A percentile compares a stretch with the other conserved stretches of the same genome.
phyloP scores from a whole-genome alignment of 2,888 invertebrate species.

The Amiota mariae region DNA sequence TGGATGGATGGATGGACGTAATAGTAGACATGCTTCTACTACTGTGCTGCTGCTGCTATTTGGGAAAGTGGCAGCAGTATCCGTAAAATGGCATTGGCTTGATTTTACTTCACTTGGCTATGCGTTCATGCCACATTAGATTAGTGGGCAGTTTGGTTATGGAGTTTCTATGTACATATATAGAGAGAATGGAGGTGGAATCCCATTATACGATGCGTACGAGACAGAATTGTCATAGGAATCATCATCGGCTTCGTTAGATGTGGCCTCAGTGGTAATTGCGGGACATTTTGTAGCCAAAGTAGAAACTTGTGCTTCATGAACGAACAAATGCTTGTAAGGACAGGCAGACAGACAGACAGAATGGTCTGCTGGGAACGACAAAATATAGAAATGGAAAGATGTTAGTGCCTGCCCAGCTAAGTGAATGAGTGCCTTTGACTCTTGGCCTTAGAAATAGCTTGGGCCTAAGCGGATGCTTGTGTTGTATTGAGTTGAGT shows the following conservation, averaged over 20 bases:
- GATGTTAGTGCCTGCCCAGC: too few species aligned
- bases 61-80: too few species aligned
- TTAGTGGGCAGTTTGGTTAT: slow-evolving; percentile 5
- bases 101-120: slow-evolving; percentile 17
- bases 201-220: too few species aligned
- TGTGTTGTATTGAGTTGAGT: not conserved
- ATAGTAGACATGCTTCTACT: too few species aligned
- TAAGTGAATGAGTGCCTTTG: not conserved
- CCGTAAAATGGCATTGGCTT: slow-evolving; percentile 20
- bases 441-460: slow-evolving; percentile 6
- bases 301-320: slow-evolving; percentile 42
- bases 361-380: slow-evolving; percentile 15
- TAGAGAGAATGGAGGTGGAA: slow-evolving; percentile 25
- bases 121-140: slow-evolving; percentile 14
- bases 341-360: slow-evolving; percentile 14
- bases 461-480: slow-evolving; percentile 12
- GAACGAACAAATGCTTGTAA: not conserved
- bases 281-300: slow-evolving; percentile 72
- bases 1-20: too few species aligned
- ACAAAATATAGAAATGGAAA: too few species aligned
- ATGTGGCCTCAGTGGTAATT: slow-evolving; percentile 73
- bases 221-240: slow-evolving; percentile 69
- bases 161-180: not conserved
- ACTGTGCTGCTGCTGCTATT: too few species aligned
- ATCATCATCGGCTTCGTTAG: slow-evolving; percentile 73